phyloP scores from a whole-genome alignment of 2,888 invertebrate genomes.

The Drosophila formosana region DNA sequence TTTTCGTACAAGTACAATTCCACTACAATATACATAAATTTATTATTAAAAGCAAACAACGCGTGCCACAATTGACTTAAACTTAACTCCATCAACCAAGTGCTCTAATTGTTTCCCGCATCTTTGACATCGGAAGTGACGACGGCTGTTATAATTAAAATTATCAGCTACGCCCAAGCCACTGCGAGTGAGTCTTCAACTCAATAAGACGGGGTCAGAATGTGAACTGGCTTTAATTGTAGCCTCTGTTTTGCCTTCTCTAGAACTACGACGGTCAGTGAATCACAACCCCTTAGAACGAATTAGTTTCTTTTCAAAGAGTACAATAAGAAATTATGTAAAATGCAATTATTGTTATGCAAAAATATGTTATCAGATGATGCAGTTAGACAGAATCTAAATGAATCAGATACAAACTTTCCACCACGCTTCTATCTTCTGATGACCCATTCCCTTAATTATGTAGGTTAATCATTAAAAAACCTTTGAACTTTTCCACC shows the following conservation, averaged over 20 bases:
- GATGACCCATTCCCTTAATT: background rate
- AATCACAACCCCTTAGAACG: slow-evolving; percentile 56
- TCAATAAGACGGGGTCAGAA: slow-evolving; percentile 73
- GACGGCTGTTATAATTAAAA: slow-evolving; percentile 67
- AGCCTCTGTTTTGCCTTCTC: slow-evolving; percentile 29
- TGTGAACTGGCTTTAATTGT: slow-evolving; percentile 76
- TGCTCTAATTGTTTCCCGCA: slow-evolving; percentile 77
- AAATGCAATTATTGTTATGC: slow-evolving; percentile 67
- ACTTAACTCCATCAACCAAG: slow-evolving; percentile 60
- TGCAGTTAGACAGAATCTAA: background rate
- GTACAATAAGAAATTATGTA: slow-evolving; percentile 70
- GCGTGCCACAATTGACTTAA: slow-evolving; percentile 49
- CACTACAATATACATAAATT: background rate
- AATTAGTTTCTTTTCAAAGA: slow-evolving; percentile 35
- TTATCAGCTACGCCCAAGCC: slow-evolving; percentile 72
- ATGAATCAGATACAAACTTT: slow-evolving; percentile 19
- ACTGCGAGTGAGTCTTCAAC: slow-evolving; percentile 34
- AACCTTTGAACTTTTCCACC: background rate
- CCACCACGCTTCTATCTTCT: background rate
- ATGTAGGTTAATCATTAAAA: slow-evolving; percentile 6
- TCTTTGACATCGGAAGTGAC: slow-evolving; percentile 78
- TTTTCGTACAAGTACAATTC: background rate
- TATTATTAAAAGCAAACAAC: slow-evolving; percentile 32
- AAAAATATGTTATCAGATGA: slow-evolving; percentile 42
- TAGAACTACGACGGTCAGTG: slow-evolving; percentile 38